A percentile compares a stretch with the other conserved stretches of the same genome.
These are phyloP conservation scores for Cydia amplana DNA, from an alignment of 1,140 invertebrate species.

Conservation along the genomic window DNA sequence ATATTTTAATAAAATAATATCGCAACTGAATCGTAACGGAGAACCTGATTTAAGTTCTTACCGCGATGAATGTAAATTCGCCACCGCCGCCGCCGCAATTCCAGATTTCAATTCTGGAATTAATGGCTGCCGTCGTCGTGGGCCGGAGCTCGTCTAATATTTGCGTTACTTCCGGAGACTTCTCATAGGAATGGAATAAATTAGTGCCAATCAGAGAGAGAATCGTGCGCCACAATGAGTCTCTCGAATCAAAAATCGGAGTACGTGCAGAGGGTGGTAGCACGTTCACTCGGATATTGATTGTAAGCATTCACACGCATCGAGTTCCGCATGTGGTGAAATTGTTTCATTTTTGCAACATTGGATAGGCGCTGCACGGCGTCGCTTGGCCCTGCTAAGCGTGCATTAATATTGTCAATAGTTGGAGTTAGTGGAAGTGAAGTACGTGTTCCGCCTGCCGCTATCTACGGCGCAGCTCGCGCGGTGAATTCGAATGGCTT, in stretches of 20 bases:
- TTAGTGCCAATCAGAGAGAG: slow-evolving; percentile 58
- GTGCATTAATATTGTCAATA: slow-evolving; percentile 79
- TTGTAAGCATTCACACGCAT: slow-evolving; percentile 25
- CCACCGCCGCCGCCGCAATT: slow-evolving; percentile 73
- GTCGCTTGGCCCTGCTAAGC: slow-evolving; percentile 73
- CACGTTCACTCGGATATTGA: slow-evolving; percentile 30
- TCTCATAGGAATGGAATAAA: slow-evolving; percentile 76
- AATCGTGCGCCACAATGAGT: slow-evolving; percentile 34
- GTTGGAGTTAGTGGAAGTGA: slow-evolving; percentile 78
- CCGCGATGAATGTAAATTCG: slow-evolving; percentile 79
- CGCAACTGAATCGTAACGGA: slow-evolving; percentile 79
- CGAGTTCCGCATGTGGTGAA: slow-evolving; percentile 12
- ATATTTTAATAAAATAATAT: slow-evolving; percentile 80
- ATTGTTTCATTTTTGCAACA: slow-evolving; percentile 44
- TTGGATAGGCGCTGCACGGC: slow-evolving; percentile 64
- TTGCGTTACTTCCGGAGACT: slow-evolving; percentile 75
- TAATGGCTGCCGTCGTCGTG: slow-evolving; percentile 74
- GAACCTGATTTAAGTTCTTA: slow-evolving; percentile 80
- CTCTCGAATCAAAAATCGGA: slow-evolving; percentile 19
- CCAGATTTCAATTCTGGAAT: slow-evolving; percentile 79
- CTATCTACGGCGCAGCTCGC: slow-evolving; percentile 75
- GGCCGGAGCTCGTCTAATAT: slow-evolving; percentile 74
- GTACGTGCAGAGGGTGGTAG: slow-evolving; percentile 3
- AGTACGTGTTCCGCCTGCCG: slow-evolving; percentile 78
- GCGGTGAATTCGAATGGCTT: slow-evolving; percentile 77